These are phyloP conservation scores for Ganaspis brasiliensis DNA, from an alignment of 2,888 invertebrate genomes.

Conservation along the genomic window DNA sequence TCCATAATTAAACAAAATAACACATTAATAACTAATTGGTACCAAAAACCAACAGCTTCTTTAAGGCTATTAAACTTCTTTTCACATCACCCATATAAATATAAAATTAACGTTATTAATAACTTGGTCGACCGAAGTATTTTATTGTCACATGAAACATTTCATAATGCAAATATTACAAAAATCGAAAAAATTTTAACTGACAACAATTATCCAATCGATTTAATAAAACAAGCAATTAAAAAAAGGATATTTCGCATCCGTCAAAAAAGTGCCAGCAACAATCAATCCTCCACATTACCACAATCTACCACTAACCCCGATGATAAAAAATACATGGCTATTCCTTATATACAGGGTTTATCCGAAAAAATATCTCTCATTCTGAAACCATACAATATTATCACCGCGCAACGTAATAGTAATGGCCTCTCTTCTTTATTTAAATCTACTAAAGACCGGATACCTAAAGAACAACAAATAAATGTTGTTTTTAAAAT, in stretches of 20 bases:
- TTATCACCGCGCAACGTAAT: conserved; percentile 6
- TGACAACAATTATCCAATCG: neutral
- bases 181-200: neutral
- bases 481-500: conserved; percentile 44
- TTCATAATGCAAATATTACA: neutral
- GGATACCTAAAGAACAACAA: neutral
- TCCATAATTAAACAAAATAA: neutral
- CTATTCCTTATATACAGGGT: neutral
- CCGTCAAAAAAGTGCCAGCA: too few species aligned
- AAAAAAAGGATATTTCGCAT: too few species aligned
- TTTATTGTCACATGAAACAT: neutral
- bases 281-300: too few species aligned
- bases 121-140: neutral
- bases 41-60: neutral
- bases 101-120: neutral
- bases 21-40: neutral
- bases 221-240: neutral
- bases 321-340: neutral
- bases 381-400: conserved; percentile 19
- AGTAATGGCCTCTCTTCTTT: conserved; percentile 3
- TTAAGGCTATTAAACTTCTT: neutral
- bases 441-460: conserved; percentile 43
- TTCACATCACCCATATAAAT: neutral
- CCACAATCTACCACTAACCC: too few species aligned
- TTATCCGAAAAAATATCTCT: neutral